Base-by-base conservation (phyloP, 2,888 invertebrate genomes). In the Sipha maydis region DNA sequence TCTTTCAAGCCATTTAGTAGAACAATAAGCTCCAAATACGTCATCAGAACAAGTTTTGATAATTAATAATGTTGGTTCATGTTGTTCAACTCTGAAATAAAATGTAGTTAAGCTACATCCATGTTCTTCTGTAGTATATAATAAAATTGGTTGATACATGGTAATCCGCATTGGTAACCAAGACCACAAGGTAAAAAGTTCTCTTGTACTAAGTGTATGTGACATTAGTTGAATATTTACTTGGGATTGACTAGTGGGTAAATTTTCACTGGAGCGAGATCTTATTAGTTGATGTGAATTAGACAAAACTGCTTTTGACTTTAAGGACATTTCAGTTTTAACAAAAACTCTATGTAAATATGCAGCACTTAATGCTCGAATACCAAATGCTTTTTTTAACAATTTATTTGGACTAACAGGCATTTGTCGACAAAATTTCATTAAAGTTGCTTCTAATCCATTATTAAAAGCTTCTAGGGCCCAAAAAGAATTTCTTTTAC, bases 11-110 rank as follows among this genome's bases (percentile, higher is more conserved):
- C 99, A 99, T 90, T 96, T 94, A 77, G 97, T 95, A 61, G 98
- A 98, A 92, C 98, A 98, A 92, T 98, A 99, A 76, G 98, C 98
- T 89, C 98, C 98, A 93, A 99, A 98, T 91, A 98, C 98, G 95
- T 98, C 98, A 92, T 97, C 97, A 91, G 96, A 96, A 92, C 96
- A 96, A 89, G 98, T 98, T 93, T 98, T 98, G 92, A 99, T 97
- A 95, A 98, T 96, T 89, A 99, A 94, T 91, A 99, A 93, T 38
- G 98, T 98, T 4, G 98, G 98, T 92, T 98, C 98, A 91, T 97
- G 96, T 91, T 97, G 96, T 91, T 98, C 98, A 75, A 98, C 97
- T 90, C 97, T 93, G 91, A 97, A 96, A 92, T 96, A 97, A 93
- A 99, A 97, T 7, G 98, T 99, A 90, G 97, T 97, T 90, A 99